Base-by-base conservation (phyloP, 37 sponge, comb jelly and placozoan genomes). In the Halichondria panicea region DNA sequence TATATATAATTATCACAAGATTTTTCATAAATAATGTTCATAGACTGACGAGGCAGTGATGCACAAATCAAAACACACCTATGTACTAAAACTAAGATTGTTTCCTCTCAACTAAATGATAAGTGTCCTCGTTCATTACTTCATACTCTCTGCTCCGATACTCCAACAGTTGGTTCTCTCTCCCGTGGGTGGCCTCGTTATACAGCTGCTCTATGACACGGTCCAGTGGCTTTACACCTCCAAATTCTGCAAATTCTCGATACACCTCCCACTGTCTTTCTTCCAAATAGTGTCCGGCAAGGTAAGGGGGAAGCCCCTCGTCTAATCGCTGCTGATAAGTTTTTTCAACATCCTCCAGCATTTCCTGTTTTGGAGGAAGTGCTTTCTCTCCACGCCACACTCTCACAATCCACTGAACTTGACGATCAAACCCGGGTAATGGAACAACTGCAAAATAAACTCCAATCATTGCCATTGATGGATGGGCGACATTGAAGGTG, bases 401-500 rank as follows among this genome's bases (percentile, higher is more conserved):
- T 6, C 80, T 73, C 21, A 84, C 19, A 4, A 86, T 53, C 78
- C 60, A 79, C 30, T 65, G 75, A 1, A 57, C 71, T 52, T 89
- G 91, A 13, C 59, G 39, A 44, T 93, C 61, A 66, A 81, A 78
- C 24, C 25, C 54, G 21, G 87, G 80, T 21, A 80, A 82, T 0
- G 85, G 85, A 22, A 75, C 28, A 13, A 81, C 59, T 1, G 35
- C 21, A 18, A 38, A 46, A 53, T 57, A 64, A 9, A 93, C 39
- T 3, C 94, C 94, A 1, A 89, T 66, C 43, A 93, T 74, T 8
- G 75, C 80, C 90, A 89, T 80, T 12, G 79, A 74, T 0, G 94
- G 94, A 32, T 85, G 68, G 24, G 36, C 0, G 35, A 61, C 46
- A 66, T 89, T 83, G 56, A 93, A 77, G n/a, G 72, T 77, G 43